These are phyloP conservation scores for Bugulina stolonifera DNA, from an alignment of 2,888 invertebrate genomes.

Conservation along the genomic window DNA sequence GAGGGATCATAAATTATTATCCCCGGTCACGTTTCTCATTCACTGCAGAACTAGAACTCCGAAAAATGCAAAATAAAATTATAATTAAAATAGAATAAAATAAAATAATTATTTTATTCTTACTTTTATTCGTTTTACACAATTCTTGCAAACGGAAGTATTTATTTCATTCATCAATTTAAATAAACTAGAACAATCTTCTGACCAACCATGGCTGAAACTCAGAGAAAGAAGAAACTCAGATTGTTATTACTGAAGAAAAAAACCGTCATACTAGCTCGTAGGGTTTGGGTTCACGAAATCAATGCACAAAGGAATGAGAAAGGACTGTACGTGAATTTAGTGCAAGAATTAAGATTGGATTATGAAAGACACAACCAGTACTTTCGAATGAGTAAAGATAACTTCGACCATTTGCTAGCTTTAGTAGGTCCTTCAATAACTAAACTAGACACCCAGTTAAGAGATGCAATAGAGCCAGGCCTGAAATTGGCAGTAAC, in stretches of 20 bases:
- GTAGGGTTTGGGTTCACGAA: neutral
- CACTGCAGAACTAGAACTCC: too few species aligned
- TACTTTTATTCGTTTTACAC: too few species aligned
- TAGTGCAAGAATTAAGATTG: slow-evolving; percentile 3
- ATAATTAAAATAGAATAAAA: too few species aligned
- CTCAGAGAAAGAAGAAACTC: too few species aligned
- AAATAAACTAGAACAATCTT: too few species aligned
- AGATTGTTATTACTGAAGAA: neutral
- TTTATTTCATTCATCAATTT: too few species aligned
- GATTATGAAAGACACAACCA: neutral
- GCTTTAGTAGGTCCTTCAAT: neutral
- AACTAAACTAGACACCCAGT: neutral
- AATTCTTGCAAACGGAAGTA: too few species aligned
- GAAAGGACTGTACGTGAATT: neutral
- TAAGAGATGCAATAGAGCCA: neutral
- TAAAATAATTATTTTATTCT: too few species aligned
- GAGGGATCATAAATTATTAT: too few species aligned
- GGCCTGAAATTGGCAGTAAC: slow-evolving; percentile 15
- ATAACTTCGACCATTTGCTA: slow-evolving; percentile 10
- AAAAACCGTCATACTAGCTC: neutral
- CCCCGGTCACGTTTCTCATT: too few species aligned
- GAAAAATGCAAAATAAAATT: too few species aligned
- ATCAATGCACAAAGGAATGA: neutral
- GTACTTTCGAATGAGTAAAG: slow-evolving; percentile 12
- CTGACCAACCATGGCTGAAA: too few species aligned